Conservation (phyloP, 2,888 invertebrate genomes). For the Sesia bembeciformis region DNA sequence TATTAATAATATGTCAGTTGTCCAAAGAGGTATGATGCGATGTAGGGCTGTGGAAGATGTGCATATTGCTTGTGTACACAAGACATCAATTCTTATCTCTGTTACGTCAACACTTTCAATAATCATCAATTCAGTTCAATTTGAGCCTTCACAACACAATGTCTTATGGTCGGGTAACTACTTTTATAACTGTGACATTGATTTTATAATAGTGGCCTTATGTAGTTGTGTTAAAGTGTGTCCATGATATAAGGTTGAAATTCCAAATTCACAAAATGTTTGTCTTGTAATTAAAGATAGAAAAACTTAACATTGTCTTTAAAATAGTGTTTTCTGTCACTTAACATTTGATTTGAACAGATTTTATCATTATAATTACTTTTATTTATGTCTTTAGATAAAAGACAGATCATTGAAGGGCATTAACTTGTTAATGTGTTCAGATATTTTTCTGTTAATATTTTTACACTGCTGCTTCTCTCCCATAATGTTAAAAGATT, state of each 20-base stretch:
- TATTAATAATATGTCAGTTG: neutral
- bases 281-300: no score
- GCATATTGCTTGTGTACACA: conserved; percentile 31
- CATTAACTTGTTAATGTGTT: no score
- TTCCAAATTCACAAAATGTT: neutral
- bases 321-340: no score
- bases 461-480: no score
- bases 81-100: conserved; percentile 58
- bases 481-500: neutral
- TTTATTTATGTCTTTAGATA: no score
- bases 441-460: no score
- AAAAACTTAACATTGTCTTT: no score
- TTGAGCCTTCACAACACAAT: conserved; percentile 52
- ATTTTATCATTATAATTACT: no score
- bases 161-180: conserved; percentile 59
- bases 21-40: conserved; percentile 4
- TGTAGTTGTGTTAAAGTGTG: neutral
- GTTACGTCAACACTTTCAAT: conserved; percentile 42
- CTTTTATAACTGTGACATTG: neutral
- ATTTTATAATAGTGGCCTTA: neutral
- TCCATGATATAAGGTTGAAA: neutral
- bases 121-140: conserved; percentile 51
- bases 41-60: conserved; percentile 22
- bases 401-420: no score
- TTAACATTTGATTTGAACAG: no score